A percentile compares a stretch with the other conserved stretches of the same genome.
These are phyloP conservation scores for Pygmarrhopalites habei DNA, from an alignment of 1,140 invertebrate genomes.

Conservation along the genomic window DNA sequence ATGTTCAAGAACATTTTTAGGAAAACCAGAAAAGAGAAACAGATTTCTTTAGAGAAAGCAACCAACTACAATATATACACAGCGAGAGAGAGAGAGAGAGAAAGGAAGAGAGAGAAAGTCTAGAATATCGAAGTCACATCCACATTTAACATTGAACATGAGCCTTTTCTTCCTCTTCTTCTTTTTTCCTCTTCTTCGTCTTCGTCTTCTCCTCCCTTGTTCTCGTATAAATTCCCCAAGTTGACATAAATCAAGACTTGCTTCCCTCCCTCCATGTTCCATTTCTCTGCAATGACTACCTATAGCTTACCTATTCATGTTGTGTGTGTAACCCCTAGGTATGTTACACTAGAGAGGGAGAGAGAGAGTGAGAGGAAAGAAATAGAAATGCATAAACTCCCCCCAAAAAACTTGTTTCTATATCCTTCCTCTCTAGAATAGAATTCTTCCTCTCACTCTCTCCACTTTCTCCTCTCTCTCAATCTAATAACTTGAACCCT, in stretches of 20 bases:
- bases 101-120: not conserved
- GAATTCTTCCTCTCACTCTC: not conserved
- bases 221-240: slow-evolving; percentile 24
- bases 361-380: too few relatives aligned
- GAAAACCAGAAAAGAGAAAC: slow-evolving; percentile 4
- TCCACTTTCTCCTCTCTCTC: not conserved
- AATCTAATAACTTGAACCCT: slow-evolving; percentile 2
- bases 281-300: not conserved
- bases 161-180: slow-evolving; percentile 16
- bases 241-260: slow-evolving; percentile 27
- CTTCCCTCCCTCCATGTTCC: slow-evolving; percentile 3
- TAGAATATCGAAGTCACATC: slow-evolving; percentile 13
- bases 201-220: slow-evolving; percentile 6
- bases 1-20: not conserved
- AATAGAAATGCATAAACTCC: too few relatives aligned
- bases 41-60: slow-evolving; percentile 2
- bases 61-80: not conserved
- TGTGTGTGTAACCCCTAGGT: too few relatives aligned
- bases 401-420: too few relatives aligned
- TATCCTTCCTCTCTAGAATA: too few relatives aligned
- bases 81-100: not conserved
- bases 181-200: not conserved
- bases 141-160: slow-evolving; percentile 20
- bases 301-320: too few relatives aligned
- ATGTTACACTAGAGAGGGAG: too few relatives aligned